Conservation (phyloP, 2,888 invertebrate species). For the Synanthedon tipuliformis region DNA sequence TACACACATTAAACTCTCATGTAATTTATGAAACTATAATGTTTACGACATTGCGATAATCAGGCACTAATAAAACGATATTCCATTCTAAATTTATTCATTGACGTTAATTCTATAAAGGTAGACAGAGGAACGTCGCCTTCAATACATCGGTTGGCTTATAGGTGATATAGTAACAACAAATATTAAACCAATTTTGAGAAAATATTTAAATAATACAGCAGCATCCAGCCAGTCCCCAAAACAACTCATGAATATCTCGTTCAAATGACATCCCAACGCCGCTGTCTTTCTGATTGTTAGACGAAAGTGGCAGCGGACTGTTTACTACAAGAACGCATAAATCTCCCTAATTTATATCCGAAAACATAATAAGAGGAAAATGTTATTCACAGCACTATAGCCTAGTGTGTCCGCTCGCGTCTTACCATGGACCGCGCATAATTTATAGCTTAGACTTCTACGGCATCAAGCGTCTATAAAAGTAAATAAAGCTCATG, state of each 20-base stretch:
- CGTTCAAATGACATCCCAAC: conserved; percentile 20
- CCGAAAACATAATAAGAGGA: conserved; percentile 64
- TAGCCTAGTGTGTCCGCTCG: conserved; percentile 41
- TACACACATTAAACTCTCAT: too few species aligned
- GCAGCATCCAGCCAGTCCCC: too few species aligned
- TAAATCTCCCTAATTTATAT: conserved; percentile 67
- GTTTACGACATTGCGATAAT: too few species aligned
- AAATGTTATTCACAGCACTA: conserved; percentile 54
- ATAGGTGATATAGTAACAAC: too few species aligned
- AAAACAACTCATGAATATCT: conserved; percentile 26
- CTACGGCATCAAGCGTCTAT: conserved; percentile 46
- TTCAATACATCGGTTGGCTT: too few species aligned
- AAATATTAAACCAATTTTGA: too few species aligned
- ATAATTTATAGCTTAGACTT: conserved; percentile 60
- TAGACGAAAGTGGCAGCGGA: conserved; percentile 30
- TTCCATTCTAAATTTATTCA: too few species aligned
- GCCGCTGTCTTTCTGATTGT: conserved; percentile 26
- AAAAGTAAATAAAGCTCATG: conserved; percentile 67
- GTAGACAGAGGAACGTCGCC: too few species aligned
- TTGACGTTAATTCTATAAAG: too few species aligned
- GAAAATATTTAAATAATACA: too few species aligned
- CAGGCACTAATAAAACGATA: too few species aligned
- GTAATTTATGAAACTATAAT: too few species aligned
- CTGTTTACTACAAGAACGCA: conserved; percentile 28
- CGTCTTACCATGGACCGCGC: conserved; percentile 28